Evolutionary conservation across 2,888 invertebrate species (phyloP).

Genomic region (Amblyjoppa fuscipennis): DNA sequence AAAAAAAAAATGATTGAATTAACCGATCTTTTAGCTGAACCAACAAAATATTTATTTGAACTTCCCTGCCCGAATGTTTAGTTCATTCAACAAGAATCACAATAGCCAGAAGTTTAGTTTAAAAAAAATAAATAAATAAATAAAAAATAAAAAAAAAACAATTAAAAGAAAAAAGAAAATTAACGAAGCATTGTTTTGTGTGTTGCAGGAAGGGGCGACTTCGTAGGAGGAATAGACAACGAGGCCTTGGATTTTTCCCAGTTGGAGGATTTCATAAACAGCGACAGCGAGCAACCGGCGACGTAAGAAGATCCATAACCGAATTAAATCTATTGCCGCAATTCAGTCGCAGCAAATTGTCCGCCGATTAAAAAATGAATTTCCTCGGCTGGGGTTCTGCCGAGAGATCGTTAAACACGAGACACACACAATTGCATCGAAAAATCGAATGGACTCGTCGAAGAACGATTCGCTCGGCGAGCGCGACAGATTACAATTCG

Average conservation of each 20-base stretch:
- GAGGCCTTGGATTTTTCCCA: slow-evolving; percentile 92
- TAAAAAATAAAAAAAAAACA: no score
- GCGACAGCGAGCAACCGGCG: slow-evolving; percentile 86
- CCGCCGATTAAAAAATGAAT: slow-evolving; percentile 18
- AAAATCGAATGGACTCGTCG: slow-evolving; percentile 2
- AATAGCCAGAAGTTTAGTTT: not conserved
- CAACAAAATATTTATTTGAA: no score
- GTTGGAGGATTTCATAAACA: slow-evolving; percentile 95
- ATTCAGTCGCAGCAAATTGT: not conserved
- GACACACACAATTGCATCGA: not conserved
- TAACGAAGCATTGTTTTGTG: slow-evolving; percentile 28
- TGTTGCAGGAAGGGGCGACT: slow-evolving; percentile 91
- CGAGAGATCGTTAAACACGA: not conserved
- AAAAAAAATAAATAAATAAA: not conserved
- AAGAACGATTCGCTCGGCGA: not conserved
- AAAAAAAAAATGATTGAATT: no score
- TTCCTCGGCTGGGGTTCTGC: not conserved
- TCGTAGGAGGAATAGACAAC: slow-evolving; percentile 95
- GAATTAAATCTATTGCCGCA: slow-evolving; percentile 13
- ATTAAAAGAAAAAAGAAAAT: not conserved
- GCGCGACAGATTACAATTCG: slow-evolving; percentile 9
- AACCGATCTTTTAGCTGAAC: no score
- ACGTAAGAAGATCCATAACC: slow-evolving; percentile 76
- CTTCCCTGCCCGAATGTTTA: no score
- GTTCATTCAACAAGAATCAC: no score